A percentile compares a stretch with the other conserved stretches of the same genome.
Evolutionary conservation across 2,888 invertebrate genomes (phyloP).

Genomic region (Volucella zonaria): DNA sequence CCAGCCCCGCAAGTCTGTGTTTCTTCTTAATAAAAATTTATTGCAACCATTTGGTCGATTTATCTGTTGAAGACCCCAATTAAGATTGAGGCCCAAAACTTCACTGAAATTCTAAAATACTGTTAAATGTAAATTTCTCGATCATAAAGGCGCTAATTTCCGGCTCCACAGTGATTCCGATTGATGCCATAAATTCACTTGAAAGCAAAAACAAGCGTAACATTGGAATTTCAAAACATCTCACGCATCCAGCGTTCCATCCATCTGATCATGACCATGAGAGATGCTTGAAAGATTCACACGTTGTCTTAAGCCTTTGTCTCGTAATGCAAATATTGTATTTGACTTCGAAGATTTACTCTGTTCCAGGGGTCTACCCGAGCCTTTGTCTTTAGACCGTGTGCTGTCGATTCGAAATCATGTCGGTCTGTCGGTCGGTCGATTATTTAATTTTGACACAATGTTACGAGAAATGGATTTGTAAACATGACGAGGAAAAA

Average conservation of each 20-base stretch:
- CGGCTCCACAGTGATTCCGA: slow-evolving; percentile 8
- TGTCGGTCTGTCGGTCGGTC: background rate
- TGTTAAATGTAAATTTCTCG: slow-evolving; percentile 32
- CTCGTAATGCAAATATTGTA: slow-evolving; percentile 27
- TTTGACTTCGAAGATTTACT: slow-evolving; percentile 27
- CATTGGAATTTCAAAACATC: slow-evolving; percentile 15
- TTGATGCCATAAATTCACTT: slow-evolving; percentile 30
- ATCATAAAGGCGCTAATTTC: slow-evolving; percentile 13
- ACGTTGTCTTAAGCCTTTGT: background rate
- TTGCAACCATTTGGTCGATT: too few species aligned
- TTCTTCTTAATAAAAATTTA: too few species aligned
- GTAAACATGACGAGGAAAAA: slow-evolving; percentile 40
- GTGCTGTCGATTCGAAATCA: slow-evolving; percentile 38
- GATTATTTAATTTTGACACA: slow-evolving; percentile 56
- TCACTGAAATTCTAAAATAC: too few species aligned
- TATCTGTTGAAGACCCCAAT: too few species aligned
- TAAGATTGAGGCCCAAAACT: too few species aligned
- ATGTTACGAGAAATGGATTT: slow-evolving; percentile 57
- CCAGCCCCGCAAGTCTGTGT: too few species aligned
- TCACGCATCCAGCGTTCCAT: background rate
- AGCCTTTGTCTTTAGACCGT: slow-evolving; percentile 37
- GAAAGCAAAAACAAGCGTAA: slow-evolving; percentile 7
- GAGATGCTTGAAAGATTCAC: slow-evolving; percentile 29
- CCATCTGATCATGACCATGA: slow-evolving; percentile 5
- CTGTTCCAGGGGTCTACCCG: background rate